Conservation (phyloP, 2,888 invertebrate genomes). For the Drosophila picticornis region DNA sequence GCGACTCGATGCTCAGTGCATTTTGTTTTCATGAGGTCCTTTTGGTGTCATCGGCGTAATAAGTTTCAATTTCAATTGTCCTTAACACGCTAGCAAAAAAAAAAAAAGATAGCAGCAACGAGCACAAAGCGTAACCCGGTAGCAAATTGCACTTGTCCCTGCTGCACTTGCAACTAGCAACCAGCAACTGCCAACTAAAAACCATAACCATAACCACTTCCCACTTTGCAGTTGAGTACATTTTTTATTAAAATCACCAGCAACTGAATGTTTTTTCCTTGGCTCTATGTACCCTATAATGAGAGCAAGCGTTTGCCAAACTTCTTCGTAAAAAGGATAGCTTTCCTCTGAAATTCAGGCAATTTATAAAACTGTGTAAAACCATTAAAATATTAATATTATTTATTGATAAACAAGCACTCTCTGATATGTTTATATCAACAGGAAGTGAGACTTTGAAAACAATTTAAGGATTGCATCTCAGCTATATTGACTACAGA, state of each 20-base stretch:
- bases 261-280: conserved; percentile 11
- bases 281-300: neutral
- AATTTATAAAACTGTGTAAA: neutral
- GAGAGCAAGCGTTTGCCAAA: neutral
- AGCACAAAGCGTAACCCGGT: conserved; percentile 7
- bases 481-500: neutral
- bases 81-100: conserved; percentile 34
- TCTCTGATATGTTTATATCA: neutral
- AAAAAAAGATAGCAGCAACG: conserved; percentile 41
- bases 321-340: neutral
- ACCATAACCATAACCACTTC: conserved; percentile 52
- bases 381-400: neutral
- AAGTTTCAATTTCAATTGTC: conserved; percentile 78
- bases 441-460: neutral
- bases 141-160: conserved; percentile 44
- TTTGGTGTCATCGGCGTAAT: conserved; percentile 62
- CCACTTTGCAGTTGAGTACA: conserved; percentile 33
- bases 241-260: conserved; percentile 58
- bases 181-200: neutral
- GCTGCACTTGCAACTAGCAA: conserved; percentile 30
- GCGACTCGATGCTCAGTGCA: conserved; percentile 33
- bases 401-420: neutral
- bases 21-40: conserved; percentile 45
- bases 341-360: neutral
- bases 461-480: neutral